A percentile compares a stretch with the other conserved stretches of the same genome.
Evolutionary conservation across 2,797 vertebrate species (phyloP).

Genomic region (Darevskia mixta): DNA sequence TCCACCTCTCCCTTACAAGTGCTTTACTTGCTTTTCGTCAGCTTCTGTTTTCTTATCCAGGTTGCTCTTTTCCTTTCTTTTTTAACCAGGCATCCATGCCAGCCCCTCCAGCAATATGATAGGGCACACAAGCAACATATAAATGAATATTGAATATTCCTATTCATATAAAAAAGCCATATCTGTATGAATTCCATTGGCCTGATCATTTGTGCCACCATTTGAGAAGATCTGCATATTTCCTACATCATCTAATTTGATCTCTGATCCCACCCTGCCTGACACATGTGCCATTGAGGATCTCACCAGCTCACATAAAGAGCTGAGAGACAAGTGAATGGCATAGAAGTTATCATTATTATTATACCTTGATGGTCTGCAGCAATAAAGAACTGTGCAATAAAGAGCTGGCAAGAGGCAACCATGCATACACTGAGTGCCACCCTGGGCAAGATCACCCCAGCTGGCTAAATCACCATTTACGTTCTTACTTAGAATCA

Average conservation of each 20-base stretch:
- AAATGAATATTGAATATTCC: not conserved
- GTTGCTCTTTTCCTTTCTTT: not conserved
- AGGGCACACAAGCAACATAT: not conserved
- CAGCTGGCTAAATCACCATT: too few relatives aligned
- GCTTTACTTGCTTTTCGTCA: not conserved
- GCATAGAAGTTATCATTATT: too few relatives aligned
- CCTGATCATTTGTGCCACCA: not conserved
- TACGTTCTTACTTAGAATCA: too few relatives aligned
- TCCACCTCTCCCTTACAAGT: not conserved
- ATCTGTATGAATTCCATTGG: not conserved
- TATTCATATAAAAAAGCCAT: not conserved
- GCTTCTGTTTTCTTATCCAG: conserved; percentile 8
- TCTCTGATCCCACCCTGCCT: not conserved
- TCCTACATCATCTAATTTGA: not conserved
- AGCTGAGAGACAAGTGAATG: too few relatives aligned
- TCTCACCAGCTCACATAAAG: not conserved
- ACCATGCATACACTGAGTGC: too few relatives aligned
- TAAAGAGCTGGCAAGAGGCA: too few relatives aligned
- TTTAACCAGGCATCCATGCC: conserved; percentile 22
- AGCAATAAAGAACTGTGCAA: too few relatives aligned
- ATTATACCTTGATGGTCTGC: too few relatives aligned
- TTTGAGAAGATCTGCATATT: not conserved
- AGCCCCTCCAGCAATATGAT: not conserved
- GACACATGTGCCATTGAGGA: too few relatives aligned
- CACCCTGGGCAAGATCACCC: too few relatives aligned